Evolutionary conservation across 2,888 invertebrate species (phyloP).

Genomic region (Zaprionus lineosus): DNA sequence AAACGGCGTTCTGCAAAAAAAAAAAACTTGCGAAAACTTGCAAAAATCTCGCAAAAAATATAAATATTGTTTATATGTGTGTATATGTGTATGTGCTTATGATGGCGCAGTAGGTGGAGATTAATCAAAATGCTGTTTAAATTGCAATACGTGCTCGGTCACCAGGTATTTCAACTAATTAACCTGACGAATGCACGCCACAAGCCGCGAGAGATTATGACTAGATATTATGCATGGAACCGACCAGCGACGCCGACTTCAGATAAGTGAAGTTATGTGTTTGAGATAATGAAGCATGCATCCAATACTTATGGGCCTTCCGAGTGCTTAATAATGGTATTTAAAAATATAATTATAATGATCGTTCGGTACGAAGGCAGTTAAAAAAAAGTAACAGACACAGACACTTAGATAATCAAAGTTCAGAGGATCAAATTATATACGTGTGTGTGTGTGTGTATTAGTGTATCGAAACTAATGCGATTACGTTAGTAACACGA

Average conservation of each 20-base stretch:
- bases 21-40: no score
- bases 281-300: background rate
- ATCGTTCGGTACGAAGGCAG: no score
- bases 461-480: no score
- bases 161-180: conserved; percentile 64
- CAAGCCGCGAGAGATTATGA: conserved; percentile 40
- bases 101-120: conserved; percentile 58
- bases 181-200: conserved; percentile 64
- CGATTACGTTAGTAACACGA: no score
- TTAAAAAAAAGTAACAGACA: no score
- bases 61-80: no score
- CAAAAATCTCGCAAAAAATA: background rate
- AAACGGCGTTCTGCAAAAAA: background rate
- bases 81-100: no score
- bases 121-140: conserved; percentile 67
- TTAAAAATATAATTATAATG: conserved; percentile 8
- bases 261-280: background rate
- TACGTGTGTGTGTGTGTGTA: no score
- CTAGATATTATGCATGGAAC: conserved; percentile 31
- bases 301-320: background rate
- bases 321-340: conserved; percentile 3
- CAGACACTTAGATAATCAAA: no score
- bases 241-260: background rate
- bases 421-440: no score
- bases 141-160: conserved; percentile 70